phyloP scores from a whole-genome alignment of 2,113 vertebrate genomes.

The Damaliscus lunatus region DNA sequence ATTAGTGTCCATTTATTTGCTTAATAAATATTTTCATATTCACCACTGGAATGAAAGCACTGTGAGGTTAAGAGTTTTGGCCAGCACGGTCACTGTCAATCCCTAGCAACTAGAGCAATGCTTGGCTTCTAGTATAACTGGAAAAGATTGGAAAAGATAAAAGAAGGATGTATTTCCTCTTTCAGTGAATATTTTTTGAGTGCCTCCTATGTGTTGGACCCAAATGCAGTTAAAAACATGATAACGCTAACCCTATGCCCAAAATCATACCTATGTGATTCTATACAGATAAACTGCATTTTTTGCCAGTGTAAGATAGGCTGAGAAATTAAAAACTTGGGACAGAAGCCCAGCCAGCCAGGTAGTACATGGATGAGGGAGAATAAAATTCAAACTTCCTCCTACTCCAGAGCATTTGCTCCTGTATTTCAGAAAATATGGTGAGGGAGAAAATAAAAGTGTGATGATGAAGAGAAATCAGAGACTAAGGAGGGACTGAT shows the following conservation, averaged over 20 bases:
- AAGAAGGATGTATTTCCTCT: neutral
- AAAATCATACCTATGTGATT: neutral
- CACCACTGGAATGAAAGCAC: neutral
- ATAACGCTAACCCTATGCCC: too few relatives aligned
- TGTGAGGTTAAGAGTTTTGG: neutral
- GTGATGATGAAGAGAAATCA: neutral
- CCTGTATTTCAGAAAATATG: neutral
- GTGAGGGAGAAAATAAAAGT: neutral
- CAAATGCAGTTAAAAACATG: neutral
- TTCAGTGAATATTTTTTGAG: neutral
- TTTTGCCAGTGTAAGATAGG: neutral
- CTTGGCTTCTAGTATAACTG: neutral
- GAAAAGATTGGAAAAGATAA: neutral
- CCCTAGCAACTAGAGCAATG: neutral
- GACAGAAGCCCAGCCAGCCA: neutral
- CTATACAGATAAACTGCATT: neutral
- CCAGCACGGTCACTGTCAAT: accelerated
- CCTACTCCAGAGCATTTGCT: neutral
- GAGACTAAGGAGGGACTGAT: neutral
- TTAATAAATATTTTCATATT: neutral
- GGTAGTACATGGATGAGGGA: neutral
- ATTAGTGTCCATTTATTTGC: neutral
- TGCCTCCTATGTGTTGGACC: neutral
- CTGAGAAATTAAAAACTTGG: neutral
- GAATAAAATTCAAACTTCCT: neutral